Percentiles rank a stretch among this genome's conserved stretches.
Evolutionary conservation across 2,888 invertebrate species (phyloP).

Genomic region (Orthosia gracilis): DNA sequence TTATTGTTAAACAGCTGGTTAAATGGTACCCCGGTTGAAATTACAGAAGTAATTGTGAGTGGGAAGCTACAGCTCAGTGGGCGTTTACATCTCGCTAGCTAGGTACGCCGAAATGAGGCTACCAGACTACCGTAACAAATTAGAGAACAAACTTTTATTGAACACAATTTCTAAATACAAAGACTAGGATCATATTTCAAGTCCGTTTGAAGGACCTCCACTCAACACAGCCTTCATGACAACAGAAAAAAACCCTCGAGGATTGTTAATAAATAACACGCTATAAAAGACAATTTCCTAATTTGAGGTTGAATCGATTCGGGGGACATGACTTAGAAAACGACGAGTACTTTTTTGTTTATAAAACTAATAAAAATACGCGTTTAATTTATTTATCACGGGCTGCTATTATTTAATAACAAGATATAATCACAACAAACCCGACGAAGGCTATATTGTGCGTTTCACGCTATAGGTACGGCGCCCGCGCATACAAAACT

Average conservation of each 20-base stretch:
- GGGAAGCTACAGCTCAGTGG: slow-evolving; percentile 34
- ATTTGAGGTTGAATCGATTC: too few relatives aligned
- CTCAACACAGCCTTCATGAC: too few relatives aligned
- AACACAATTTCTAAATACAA: background rate
- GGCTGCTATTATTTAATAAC: slow-evolving; percentile 48
- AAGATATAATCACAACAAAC: slow-evolving; percentile 43
- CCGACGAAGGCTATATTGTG: slow-evolving; percentile 34
- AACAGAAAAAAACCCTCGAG: too few relatives aligned
- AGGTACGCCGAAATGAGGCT: slow-evolving; percentile 13
- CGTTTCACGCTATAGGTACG: slow-evolving; percentile 2
- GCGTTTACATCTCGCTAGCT: slow-evolving; percentile 35
- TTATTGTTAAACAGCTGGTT: slow-evolving; percentile 42
- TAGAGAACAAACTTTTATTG: background rate
- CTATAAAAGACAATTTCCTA: too few relatives aligned
- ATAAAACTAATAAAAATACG: background rate
- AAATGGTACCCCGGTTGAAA: slow-evolving; percentile 46
- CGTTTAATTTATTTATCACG: slow-evolving; percentile 17
- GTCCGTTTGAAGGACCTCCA: too few relatives aligned
- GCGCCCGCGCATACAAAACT: slow-evolving; percentile 27
- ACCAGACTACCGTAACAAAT: slow-evolving; percentile 23
- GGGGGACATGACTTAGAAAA: background rate
- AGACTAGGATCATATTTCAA: background rate
- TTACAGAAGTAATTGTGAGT: slow-evolving; percentile 46
- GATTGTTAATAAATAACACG: too few relatives aligned
- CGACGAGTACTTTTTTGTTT: background rate